These are phyloP conservation scores for Setipinna tenuifilis DNA, from an alignment of 2,797 vertebrate genomes.

Conservation along the genomic window DNA sequence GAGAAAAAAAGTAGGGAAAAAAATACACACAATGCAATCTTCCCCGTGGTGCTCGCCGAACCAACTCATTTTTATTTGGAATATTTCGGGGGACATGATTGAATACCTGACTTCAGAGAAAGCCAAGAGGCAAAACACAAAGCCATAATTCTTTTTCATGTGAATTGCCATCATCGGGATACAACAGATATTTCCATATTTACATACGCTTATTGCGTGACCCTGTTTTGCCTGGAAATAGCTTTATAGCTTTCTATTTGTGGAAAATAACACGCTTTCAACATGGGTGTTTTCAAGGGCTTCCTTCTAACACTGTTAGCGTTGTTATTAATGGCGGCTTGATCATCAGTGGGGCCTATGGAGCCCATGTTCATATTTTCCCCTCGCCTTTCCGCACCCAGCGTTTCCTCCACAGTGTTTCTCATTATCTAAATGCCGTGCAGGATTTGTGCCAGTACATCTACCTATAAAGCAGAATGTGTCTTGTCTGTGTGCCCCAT, in stretches of 20 bases:
- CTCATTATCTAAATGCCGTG: neutral
- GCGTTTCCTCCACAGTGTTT: neutral
- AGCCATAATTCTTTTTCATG: constrained; percentile 21
- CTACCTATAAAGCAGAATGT: too few relatives aligned
- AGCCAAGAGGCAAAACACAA: constrained; percentile 20
- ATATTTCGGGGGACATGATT: constrained; percentile 21
- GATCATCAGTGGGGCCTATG: neutral
- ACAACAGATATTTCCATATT: constrained; percentile 19
- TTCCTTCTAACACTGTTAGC: neutral
- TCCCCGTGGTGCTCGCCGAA: constrained; percentile 36
- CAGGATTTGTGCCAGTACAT: neutral
- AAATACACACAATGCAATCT: constrained; percentile 5
- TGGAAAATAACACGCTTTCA: constrained; percentile 21
- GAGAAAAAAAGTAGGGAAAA: constrained; percentile 28
- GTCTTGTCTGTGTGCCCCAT: too few relatives aligned
- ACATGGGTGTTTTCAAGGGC: neutral
- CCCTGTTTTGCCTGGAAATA: neutral
- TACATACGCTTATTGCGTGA: neutral
- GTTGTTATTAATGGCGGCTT: neutral
- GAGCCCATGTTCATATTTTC: neutral
- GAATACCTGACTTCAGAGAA: constrained; percentile 27
- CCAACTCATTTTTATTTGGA: constrained; percentile 44
- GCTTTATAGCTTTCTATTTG: neutral
- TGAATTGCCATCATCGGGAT: constrained; percentile 10
- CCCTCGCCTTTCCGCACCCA: neutral